Conservation (phyloP, 64 coral and sea anemone species). For the Cladopsammia gracilis region DNA sequence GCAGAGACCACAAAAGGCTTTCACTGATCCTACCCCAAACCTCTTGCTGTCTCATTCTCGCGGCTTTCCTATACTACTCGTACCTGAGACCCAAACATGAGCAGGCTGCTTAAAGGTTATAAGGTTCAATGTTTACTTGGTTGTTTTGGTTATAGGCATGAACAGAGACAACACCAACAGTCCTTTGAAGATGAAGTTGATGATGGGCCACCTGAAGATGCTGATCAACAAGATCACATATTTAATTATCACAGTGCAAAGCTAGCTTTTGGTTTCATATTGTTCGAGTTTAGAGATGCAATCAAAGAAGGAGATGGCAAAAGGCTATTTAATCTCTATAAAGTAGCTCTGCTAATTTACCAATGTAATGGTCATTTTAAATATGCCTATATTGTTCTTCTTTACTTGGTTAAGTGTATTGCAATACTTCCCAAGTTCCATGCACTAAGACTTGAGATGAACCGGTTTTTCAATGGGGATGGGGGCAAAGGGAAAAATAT, state of each 20-base stretch:
- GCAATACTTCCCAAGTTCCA: neutral
- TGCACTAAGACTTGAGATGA: neutral
- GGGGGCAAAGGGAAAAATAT: conserved; percentile 3
- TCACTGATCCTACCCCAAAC: too few relatives aligned
- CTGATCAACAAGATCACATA: neutral
- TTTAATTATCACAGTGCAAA: conserved; percentile 53
- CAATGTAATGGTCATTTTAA: neutral
- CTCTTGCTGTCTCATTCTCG: too few relatives aligned
- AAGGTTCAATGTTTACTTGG: too few relatives aligned
- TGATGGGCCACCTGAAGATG: too few relatives aligned
- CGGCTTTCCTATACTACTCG: too few relatives aligned
- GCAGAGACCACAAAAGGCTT: too few relatives aligned
- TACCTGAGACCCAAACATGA: too few relatives aligned
- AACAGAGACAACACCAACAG: too few relatives aligned
- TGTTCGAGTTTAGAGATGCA: conserved; percentile 28
- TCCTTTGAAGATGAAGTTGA: too few relatives aligned
- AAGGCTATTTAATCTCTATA: conserved; percentile 6
- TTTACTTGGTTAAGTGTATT: neutral
- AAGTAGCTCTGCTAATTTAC: neutral
- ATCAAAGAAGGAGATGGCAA: conserved; percentile 7
- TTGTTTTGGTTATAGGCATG: too few relatives aligned
- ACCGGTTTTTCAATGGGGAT: neutral
- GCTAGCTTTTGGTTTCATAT: conserved; percentile 36
- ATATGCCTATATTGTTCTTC: neutral
- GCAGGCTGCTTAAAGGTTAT: too few relatives aligned